Evolutionary conservation across 2,797 vertebrate genomes (phyloP), one percentile per base, ranked within the genome.

Genomic region (Spinibarbus caldwelli): DNA sequence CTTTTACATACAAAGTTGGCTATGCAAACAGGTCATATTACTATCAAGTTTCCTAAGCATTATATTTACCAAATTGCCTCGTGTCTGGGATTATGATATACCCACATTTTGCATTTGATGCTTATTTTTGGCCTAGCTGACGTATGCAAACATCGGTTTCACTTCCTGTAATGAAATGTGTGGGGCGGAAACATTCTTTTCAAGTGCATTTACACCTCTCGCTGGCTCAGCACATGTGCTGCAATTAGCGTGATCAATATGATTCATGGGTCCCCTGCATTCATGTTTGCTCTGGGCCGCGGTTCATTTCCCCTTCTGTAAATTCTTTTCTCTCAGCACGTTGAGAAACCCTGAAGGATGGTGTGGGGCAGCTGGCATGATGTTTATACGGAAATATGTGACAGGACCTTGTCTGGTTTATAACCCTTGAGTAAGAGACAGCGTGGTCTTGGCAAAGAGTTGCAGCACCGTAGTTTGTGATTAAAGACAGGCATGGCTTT

Each of bases 381-480:
- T 41, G 72, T 54, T 83, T 52, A 49, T 52, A 76, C 10, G 11
- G 71, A 83, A 83, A 52, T 67, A 66, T 75, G 38, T 57, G 41
- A n/a, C 8, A n/a, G 23, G 82, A 41, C 26, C 57, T 75, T 19
- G 26, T 64, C 38, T 75, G 57, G 23, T 23, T 19, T 64, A 23
- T 75, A 75, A 76, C 31, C 31, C 43, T 76, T 52, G 72, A 67
- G 82, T 76, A 57, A 73, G 10, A n/a, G 38, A 72, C 21, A 11
- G 38, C 1, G 15, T 36, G 49, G 36, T 52, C 14, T 29, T 41
- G 17, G 54, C 1, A 31, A 43, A 59, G 9, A 82, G 49, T 45
- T 31, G n/a, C 23, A 54, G 14, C 4, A 5, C 23, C 41, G 23
- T 52, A 59, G 36, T 54, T 81, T 41, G 79, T 19, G 9, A 57